A percentile compares a stretch with the other conserved stretches of the same genome.
Conservation (phyloP, 92 coral and sea anemone species). For the Zoanthus sociatus region DNA sequence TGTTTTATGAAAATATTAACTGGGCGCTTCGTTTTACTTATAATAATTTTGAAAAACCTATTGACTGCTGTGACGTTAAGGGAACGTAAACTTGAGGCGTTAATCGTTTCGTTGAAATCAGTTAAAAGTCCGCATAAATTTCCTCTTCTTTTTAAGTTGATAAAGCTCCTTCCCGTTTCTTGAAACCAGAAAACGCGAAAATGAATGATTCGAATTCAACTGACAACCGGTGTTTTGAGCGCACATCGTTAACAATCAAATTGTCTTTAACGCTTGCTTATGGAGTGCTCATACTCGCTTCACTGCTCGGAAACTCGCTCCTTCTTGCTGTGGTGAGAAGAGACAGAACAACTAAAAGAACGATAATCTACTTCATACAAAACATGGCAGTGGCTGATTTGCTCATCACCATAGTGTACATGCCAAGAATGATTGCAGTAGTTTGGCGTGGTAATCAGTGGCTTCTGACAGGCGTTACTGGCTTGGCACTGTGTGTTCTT, state of each 20-base stretch:
- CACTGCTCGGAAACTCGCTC: slow-evolving; percentile 10
- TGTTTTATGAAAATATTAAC: no score
- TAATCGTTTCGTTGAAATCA: no score
- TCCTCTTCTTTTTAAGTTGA: no score
- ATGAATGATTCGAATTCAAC: no score
- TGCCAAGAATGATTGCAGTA: slow-evolving; percentile 30
- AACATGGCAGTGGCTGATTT: slow-evolving; percentile 19
- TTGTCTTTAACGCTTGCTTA: not conserved
- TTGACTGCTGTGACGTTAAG: no score
- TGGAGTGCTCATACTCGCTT: not conserved
- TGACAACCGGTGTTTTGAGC: not conserved
- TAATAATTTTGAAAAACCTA: no score
- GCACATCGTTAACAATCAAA: not conserved
- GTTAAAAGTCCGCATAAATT: no score
- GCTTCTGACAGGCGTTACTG: not conserved
- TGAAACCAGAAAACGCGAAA: no score
- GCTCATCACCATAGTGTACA: slow-evolving; percentile 17
- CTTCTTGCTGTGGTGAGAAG: slow-evolving; percentile 9
- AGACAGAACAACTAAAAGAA: slow-evolving; percentile 8
- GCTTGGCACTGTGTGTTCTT: not conserved
- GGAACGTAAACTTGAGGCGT: no score
- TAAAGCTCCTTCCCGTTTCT: no score
- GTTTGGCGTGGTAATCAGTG: not conserved
- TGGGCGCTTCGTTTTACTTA: no score
- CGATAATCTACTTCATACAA: slow-evolving; percentile 19